Conservation (phyloP, 2,797 vertebrate species). For the Sandelia bainsii region DNA sequence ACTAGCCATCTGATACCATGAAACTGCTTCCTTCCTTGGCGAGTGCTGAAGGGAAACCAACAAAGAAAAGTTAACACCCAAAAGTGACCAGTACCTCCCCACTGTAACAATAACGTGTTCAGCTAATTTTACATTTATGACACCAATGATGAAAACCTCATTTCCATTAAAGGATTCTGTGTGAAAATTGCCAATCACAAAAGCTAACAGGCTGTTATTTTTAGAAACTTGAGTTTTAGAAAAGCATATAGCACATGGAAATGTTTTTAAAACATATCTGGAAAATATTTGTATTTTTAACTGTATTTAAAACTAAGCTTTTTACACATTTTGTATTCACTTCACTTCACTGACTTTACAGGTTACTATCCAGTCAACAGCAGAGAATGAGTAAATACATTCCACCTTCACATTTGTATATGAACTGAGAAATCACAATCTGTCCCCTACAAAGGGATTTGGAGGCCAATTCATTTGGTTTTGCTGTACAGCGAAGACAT, state of each 20-base stretch:
- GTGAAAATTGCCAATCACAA: background rate
- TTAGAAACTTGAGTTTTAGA: background rate
- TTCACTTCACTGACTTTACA: no score
- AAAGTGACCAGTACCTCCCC: constrained; percentile 24
- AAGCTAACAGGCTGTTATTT: constrained; percentile 6
- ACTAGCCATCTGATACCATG: constrained; percentile 54
- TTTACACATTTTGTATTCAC: no score
- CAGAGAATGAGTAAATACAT: no score
- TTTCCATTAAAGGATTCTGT: background rate
- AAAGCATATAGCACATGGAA: background rate
- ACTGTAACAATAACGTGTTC: constrained; percentile 42
- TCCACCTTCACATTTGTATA: no score
- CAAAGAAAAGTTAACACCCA: constrained; percentile 67
- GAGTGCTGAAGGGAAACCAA: constrained; percentile 54
- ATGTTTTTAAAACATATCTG: background rate
- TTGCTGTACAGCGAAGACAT: no score
- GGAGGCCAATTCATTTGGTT: no score
- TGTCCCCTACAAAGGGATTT: no score
- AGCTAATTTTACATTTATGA: constrained; percentile 24
- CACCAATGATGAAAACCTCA: background rate
- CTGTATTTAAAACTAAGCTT: background rate
- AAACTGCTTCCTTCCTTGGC: constrained; percentile 64
- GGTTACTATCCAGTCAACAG: no score
- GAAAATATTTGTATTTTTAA: no score
- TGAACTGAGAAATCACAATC: no score